Base-by-base conservation (phyloP, 2,888 invertebrate genomes). In the Cryptocephalus moraei region DNA sequence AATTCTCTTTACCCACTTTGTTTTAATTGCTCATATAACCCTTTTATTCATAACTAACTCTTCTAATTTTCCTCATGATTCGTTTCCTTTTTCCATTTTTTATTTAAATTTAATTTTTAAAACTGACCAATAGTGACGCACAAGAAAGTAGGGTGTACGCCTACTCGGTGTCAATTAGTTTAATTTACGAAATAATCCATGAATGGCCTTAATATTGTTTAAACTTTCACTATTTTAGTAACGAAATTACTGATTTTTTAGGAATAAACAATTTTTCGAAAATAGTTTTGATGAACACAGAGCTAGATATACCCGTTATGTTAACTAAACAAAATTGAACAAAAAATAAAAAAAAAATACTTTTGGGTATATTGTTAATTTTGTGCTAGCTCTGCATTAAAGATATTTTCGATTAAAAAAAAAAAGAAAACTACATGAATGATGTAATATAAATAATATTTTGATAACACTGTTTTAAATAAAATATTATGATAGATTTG, bases 351-450 rank as follows among this genome's bases (percentile, higher is more conserved):
- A 22, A 22, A 22, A 22, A 22, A 22, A 22, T 11, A 41, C 12
- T 44, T 34, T 43, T 40, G 9, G 11, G 12, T 36, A 11, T 11
- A 36, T 36, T 36, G 36, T 36, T 36, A 36, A 36, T 49, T 41
- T 57, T 59, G 57, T 47, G 47, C 59, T 55, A 53, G 55, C 55
- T 59, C 57, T 59, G 57, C 58, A 57, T 55, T 52, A 51, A 55
- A 53, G 32, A 53, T 52, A 55, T 53, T 52, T 45, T 41, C 31
- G 22, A 44, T 47, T 40, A 36, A 36, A 36, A 36, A n/a, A 36
- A n/a, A 11, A n/a, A 36, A 11, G n/a, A 12, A 36, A 36, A 11
- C 6, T 11, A 36, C 6, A 36, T 36, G n/a, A 12, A 11, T 6
- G 6, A 36, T 11, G n/a, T 36, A 36, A 36, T 36, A 36, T 36